Base-by-base conservation (phyloP, 1,140 invertebrate species). In the Pygmarrhopalites habei region DNA sequence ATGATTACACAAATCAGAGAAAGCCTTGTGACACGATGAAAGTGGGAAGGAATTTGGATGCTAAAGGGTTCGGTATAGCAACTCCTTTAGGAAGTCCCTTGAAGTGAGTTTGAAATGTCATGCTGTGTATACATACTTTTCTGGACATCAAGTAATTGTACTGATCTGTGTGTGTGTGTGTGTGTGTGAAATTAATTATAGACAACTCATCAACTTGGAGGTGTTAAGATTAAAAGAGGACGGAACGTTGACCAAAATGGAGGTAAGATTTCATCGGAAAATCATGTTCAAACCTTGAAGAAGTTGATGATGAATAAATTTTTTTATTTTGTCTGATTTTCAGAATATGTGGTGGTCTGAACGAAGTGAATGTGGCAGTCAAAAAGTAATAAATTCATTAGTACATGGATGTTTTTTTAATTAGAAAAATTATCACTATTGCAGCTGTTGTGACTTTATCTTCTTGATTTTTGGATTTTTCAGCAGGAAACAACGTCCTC, bases 1-100 rank as follows among this genome's bases (percentile, higher is more conserved):
- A 85, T 67, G 84, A 86, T 71, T 86, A 85, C 71, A 76, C 80
- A 49, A 86, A 85, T 73, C 83, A 83, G 66, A 72, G 80, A 59
- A 76, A 80, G 60, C 64, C 64, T 2, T 69, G 67, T 72, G 81
- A 85, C 68, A 85, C 85, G 0, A 83, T 86, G 79, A 84, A 82
- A 74, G 75, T 86, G 30, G 84, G 83, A 15, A 73, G 76, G 28
- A 81, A 82, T 67, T 74, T 83, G 4, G 82, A 83, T 70, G 77
- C 79, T 0, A 83, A 83, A 72, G 58, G 58, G 0, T 60, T 60
- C 21, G 62, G 67, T 12, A 77, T 83, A 25, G 82, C 79, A 5
- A 83, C 81, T 23, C 79, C 80, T 2, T 73, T 80, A 29, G 77
- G 77, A 10, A 82, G 80, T 1, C 76, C 77, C n/a, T 71, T 81